These are phyloP conservation scores for Thyatira batis DNA, from an alignment of 2,888 invertebrate genomes.

Conservation along the genomic window DNA sequence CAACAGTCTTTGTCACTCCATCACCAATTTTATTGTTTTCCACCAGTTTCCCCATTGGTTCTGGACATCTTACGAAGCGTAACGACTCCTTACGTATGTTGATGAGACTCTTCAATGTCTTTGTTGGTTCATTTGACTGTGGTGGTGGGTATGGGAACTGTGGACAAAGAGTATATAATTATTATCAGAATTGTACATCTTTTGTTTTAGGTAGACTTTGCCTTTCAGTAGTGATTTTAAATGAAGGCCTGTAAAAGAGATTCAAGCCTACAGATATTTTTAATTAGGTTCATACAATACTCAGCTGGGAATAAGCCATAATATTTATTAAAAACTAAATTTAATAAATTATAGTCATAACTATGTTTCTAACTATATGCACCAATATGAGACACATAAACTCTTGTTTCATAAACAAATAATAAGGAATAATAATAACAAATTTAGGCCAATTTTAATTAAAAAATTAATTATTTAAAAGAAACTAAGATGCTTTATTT, in stretches of 20 bases:
- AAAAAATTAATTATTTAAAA: too few relatives aligned
- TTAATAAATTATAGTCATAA: too few relatives aligned
- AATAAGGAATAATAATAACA: too few relatives aligned
- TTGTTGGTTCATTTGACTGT: slow-evolving; percentile 97
- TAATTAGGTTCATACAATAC: too few relatives aligned
- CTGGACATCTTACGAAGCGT: slow-evolving; percentile 90
- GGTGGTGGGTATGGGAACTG: slow-evolving; percentile 99
- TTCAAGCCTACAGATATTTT: background rate
- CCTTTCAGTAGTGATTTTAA: background rate
- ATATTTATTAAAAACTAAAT: too few relatives aligned
- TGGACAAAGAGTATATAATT: slow-evolving; percentile 32
- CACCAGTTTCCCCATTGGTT: slow-evolving; percentile 83
- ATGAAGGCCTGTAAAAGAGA: slow-evolving; percentile 1
- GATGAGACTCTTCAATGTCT: slow-evolving; percentile 96
- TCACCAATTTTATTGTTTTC: slow-evolving; percentile 78
- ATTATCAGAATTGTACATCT: background rate
- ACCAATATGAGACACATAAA: too few relatives aligned
- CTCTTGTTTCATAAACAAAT: too few relatives aligned
- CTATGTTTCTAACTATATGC: too few relatives aligned
- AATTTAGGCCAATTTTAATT: too few relatives aligned
- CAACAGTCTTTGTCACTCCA: slow-evolving; percentile 79
- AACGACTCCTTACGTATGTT: slow-evolving; percentile 99
- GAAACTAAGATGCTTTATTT: too few relatives aligned
- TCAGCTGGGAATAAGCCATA: too few relatives aligned
- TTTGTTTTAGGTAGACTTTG: background rate